These are phyloP conservation scores for Eleginops maclovinus DNA, from an alignment of 2,113 vertebrate genomes.

Conservation along the genomic window DNA sequence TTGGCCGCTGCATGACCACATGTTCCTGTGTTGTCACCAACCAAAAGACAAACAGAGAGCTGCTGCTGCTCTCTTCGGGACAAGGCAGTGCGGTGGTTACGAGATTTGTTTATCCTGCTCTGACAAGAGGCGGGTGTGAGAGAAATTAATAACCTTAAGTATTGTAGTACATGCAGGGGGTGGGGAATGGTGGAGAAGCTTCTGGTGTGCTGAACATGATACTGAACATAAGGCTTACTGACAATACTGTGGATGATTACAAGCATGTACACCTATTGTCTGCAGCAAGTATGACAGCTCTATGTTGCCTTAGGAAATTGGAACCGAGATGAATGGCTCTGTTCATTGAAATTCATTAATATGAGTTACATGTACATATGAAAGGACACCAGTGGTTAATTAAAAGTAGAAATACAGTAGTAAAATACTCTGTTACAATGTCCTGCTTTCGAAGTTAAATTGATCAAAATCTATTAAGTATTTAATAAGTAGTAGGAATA, in stretches of 20 bases:
- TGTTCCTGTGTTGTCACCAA: conserved; percentile 72
- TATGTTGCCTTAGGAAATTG: neutral
- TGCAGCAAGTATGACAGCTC: conserved; percentile 1
- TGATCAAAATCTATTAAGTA: neutral
- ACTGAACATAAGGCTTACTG: neutral
- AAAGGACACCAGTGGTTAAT: neutral
- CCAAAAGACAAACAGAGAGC: conserved; percentile 59
- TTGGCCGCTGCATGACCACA: conserved; percentile 77
- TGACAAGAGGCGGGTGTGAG: conserved; percentile 12
- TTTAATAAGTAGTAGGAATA: too few relatives aligned
- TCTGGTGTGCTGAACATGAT: neutral
- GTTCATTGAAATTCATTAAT: too few relatives aligned
- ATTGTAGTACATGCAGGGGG: neutral
- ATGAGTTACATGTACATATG: neutral
- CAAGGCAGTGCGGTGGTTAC: conserved; percentile 36
- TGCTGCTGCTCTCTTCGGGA: conserved; percentile 56
- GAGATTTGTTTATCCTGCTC: conserved; percentile 38
- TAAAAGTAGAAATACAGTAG: neutral
- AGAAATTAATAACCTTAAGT: conserved; percentile 22
- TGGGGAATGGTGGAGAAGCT: neutral
- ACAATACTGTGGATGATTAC: neutral
- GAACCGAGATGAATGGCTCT: too few relatives aligned
- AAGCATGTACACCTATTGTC: neutral
- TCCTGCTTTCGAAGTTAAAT: neutral
- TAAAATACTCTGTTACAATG: neutral